A percentile compares a stretch with the other conserved stretches of the same genome.
Evolutionary conservation across 2,797 vertebrate species (phyloP).

Genomic region (Chromobotia macracanthus): DNA sequence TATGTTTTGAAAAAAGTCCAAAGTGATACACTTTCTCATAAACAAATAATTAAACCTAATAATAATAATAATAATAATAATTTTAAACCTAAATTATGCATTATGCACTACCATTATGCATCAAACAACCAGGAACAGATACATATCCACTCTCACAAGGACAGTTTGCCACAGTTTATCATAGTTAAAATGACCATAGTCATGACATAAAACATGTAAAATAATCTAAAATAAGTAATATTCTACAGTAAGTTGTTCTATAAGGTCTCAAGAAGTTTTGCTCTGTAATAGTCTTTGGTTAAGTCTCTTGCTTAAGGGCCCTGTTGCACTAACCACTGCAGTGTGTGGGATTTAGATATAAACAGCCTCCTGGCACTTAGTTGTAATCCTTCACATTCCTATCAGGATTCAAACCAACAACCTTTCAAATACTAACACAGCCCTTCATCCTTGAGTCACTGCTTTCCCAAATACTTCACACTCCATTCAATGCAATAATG

Average conservation of each 20-base stretch:
- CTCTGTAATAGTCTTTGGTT: neutral
- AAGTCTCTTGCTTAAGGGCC: slow-evolving; percentile 8
- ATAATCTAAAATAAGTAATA: neutral
- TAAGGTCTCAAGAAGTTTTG: neutral
- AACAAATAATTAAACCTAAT: too few species aligned
- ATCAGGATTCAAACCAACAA: slow-evolving; percentile 28
- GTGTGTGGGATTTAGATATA: slow-evolving; percentile 20
- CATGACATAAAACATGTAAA: neutral
- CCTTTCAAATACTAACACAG: neutral
- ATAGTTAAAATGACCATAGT: neutral
- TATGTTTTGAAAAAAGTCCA: neutral
- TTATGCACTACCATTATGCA: too few species aligned
- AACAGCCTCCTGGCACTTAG: slow-evolving; percentile 3
- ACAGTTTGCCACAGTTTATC: neutral
- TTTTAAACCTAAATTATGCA: too few species aligned
- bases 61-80: too few species aligned
- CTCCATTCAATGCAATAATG: neutral
- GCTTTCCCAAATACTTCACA: neutral
- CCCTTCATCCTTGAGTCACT: neutral
- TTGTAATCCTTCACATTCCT: slow-evolving; percentile 2
- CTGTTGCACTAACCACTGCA: neutral
- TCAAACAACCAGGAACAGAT: too few species aligned
- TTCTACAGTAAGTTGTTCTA: neutral
- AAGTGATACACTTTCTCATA: too few species aligned
- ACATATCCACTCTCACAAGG: too few species aligned